These are phyloP conservation scores for Drosophila borealis DNA, from an alignment of 2,888 invertebrate species.

Conservation along the genomic window DNA sequence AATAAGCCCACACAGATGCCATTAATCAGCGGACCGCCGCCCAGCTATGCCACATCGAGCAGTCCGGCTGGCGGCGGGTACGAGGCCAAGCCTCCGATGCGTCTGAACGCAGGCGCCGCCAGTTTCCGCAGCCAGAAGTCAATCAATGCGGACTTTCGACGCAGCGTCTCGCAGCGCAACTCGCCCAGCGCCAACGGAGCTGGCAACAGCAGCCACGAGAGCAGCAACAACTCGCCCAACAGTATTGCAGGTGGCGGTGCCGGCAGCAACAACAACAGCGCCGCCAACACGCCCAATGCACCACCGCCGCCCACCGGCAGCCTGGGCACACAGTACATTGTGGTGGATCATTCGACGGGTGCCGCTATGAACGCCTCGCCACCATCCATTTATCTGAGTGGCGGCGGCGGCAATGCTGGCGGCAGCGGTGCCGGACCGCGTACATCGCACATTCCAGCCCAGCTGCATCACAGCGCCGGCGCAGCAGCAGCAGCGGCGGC, in stretches of 20 bases:
- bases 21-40: conserved; percentile 77
- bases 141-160: conserved; percentile 81
- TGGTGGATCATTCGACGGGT: conserved; percentile 70
- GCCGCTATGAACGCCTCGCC: conserved; percentile 63
- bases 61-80: conserved; percentile 47
- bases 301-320: conserved; percentile 61
- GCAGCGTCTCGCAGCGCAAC: conserved; percentile 84
- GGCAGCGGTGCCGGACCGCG: conserved; percentile 53
- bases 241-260: conserved; percentile 66
- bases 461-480: conserved; percentile 71
- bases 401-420: conserved; percentile 61
- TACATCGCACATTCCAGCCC: conserved; percentile 84
- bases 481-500: conserved; percentile 80
- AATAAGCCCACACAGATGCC: conserved; percentile 77
- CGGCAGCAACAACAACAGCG: conserved; percentile 54
- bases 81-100: conserved; percentile 78
- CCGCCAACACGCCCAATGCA: conserved; percentile 69
- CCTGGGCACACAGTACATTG: conserved; percentile 66
- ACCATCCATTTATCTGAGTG: conserved; percentile 81
- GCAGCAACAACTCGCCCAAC: conserved; percentile 85
- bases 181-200: conserved; percentile 84
- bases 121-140: conserved; percentile 81
- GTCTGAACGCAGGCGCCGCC: conserved; percentile 79
- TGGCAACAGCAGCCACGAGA: conserved; percentile 78
- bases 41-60: conserved; percentile 49